A percentile compares a stretch with the other conserved stretches of the same genome.
These are phyloP conservation scores for Axinella damicornis DNA, from an alignment of 37 sponge, comb jelly and placozoan genomes.

Conservation along the genomic window DNA sequence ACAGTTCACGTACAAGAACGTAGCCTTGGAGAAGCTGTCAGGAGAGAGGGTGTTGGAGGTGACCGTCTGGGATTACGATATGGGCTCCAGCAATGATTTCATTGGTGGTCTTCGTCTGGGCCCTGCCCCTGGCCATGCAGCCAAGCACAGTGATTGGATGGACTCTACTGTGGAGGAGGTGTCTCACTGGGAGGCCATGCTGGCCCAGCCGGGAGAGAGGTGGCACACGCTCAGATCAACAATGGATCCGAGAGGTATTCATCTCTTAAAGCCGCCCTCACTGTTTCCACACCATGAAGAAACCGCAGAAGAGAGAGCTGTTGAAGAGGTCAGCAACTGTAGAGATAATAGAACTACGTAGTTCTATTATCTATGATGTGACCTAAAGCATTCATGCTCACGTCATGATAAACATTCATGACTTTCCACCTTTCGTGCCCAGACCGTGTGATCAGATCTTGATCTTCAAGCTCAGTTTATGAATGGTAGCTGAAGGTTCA, in stretches of 20 bases:
- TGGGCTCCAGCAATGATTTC: constrained; percentile 52
- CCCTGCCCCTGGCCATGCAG: background rate
- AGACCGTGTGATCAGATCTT: too few relatives aligned
- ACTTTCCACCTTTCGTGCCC: too few relatives aligned
- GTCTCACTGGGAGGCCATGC: constrained; percentile 55
- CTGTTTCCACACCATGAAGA: too few relatives aligned
- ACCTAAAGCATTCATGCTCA: too few relatives aligned
- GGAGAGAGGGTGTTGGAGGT: constrained; percentile 52
- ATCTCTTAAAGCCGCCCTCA: too few relatives aligned
- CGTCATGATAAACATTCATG: too few relatives aligned
- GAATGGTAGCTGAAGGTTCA: too few relatives aligned
- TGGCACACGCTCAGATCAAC: constrained; percentile 39
- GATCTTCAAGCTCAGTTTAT: too few relatives aligned
- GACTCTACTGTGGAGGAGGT: constrained; percentile 34
- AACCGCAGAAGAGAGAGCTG: too few relatives aligned
- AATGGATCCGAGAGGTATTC: constrained; percentile 16
- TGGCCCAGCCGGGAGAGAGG: constrained; percentile 45
- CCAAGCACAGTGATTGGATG: constrained; percentile 35
- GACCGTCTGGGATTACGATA: constrained; percentile 57
- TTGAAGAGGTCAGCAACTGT: too few relatives aligned
- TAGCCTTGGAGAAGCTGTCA: constrained; percentile 34
- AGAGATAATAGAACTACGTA: too few relatives aligned
- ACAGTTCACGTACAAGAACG: constrained; percentile 14
- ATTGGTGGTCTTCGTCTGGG: constrained; percentile 62
- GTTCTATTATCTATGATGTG: too few relatives aligned